These are phyloP conservation scores for Hystrix brachyura DNA, from an alignment of 2,113 vertebrate genomes.

Conservation along the genomic window DNA sequence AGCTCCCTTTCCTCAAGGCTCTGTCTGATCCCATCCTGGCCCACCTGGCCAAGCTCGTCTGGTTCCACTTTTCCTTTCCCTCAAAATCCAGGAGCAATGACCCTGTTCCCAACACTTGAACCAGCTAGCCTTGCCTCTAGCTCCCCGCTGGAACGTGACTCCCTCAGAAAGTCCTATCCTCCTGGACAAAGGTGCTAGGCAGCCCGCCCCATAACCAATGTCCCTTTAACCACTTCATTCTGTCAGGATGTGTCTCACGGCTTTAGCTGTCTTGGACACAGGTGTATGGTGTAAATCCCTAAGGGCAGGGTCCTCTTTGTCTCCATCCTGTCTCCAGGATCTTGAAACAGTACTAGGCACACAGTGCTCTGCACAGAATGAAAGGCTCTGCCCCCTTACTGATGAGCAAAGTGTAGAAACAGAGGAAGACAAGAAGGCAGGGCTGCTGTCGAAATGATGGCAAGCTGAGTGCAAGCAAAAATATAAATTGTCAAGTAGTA, in stretches of 20 bases:
- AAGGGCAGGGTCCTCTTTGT: not conserved
- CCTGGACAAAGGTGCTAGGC: not conserved
- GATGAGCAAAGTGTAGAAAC: fast-evolving
- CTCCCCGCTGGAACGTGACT: not conserved
- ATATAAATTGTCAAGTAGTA: not conserved
- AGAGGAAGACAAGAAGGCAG: not conserved
- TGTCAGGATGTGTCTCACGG: not conserved
- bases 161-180: not conserved
- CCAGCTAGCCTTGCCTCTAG: not conserved
- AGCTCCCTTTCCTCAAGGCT: not conserved
- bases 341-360: fast-evolving
- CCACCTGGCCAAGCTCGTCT: not conserved
- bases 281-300: too few relatives aligned
- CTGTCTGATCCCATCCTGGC: not conserved
- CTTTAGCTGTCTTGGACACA: fast-evolving
- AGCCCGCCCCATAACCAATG: too few relatives aligned
- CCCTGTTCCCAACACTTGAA: not conserved
- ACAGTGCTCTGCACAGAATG: too few relatives aligned
- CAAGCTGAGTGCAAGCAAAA: not conserved
- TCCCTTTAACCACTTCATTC: not conserved
- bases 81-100: not conserved
- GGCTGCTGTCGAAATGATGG: not conserved
- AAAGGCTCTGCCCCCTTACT: not conserved
- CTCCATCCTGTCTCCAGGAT: not conserved
- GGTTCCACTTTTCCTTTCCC: too few relatives aligned